Evolutionary conservation across 2,888 invertebrate species (phyloP).

Genomic region (Aspidapion aeneum): DNA sequence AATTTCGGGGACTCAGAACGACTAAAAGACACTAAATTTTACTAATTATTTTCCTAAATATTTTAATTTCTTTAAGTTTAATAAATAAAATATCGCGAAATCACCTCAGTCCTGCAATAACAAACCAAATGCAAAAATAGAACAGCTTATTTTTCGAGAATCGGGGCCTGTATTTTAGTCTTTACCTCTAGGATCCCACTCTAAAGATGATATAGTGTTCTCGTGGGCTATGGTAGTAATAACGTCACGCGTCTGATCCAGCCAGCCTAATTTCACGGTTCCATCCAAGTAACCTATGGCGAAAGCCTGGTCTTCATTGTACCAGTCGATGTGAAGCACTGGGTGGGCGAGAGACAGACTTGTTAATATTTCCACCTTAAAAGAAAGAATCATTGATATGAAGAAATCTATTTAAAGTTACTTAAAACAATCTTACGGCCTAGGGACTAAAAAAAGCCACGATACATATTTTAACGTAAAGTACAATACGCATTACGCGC

Average conservation of each 20-base stretch:
- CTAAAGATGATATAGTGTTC: conserved; percentile 45
- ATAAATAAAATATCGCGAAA: too few species aligned
- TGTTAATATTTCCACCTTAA: conserved; percentile 17
- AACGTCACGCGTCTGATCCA: conserved; percentile 41
- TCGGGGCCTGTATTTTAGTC: too few species aligned
- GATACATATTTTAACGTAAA: too few species aligned
- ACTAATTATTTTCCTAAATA: too few species aligned
- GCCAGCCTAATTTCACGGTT: conserved; percentile 47
- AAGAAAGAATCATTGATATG: background rate
- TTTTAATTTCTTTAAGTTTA: too few species aligned
- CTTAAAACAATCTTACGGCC: background rate
- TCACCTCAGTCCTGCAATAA: too few species aligned
- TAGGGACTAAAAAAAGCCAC: background rate
- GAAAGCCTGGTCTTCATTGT: conserved; percentile 53
- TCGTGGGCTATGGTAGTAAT: conserved; percentile 47
- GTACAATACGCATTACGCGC: too few species aligned
- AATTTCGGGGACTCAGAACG: too few species aligned
- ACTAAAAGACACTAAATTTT: too few species aligned
- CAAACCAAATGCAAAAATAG: too few species aligned
- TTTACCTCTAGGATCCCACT: conserved; percentile 49
- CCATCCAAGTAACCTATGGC: conserved; percentile 57
- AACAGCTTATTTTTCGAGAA: too few species aligned
- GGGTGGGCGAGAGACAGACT: conserved; percentile 35
- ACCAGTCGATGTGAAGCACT: conserved; percentile 55
- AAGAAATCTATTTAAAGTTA: background rate